Percentiles rank a stretch among this genome's conserved stretches.
phyloP scores from a whole-genome alignment of 2,797 vertebrate species.

The Danio albolineatus region DNA sequence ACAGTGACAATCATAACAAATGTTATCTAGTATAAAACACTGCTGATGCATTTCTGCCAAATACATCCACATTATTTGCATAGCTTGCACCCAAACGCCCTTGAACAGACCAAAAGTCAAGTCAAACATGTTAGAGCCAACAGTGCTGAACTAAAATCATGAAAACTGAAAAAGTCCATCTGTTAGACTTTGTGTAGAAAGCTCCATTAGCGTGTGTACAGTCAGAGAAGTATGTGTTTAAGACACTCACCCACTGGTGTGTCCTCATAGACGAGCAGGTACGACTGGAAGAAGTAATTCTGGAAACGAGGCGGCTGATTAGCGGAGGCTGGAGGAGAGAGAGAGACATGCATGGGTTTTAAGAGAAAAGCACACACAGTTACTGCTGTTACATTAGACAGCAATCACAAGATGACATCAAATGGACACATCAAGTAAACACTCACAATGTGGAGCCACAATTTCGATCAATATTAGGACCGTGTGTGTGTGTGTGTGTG shows the following conservation, averaged over 20 bases:
- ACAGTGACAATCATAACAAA: too few species aligned
- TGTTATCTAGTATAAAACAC: neutral
- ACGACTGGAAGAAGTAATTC: conserved; percentile 82
- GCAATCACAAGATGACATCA: conserved; percentile 3
- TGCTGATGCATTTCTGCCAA: neutral
- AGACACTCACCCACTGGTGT: conserved; percentile 78
- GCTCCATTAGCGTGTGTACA: conserved; percentile 5
- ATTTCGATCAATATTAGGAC: conserved; percentile 34
- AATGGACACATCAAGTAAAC: conserved; percentile 45
- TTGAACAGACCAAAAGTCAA: neutral
- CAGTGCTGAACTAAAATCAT: neutral
- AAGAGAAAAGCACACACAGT: conserved; percentile 20
- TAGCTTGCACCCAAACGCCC: conserved; percentile 4
- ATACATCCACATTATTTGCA: neutral
- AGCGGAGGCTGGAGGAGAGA: conserved; percentile 65
- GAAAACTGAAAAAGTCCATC: neutral
- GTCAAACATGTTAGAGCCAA: neutral
- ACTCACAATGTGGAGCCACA: conserved; percentile 7
- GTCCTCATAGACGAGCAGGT: conserved; percentile 84
- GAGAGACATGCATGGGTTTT: conserved; percentile 8
- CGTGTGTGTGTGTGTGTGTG: conserved; percentile 13
- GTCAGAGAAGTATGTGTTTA: neutral
- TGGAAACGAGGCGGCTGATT: conserved; percentile 81
- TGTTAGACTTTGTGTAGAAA: neutral
- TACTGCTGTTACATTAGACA: conserved; percentile 1